phyloP scores from a whole-genome alignment of 1,140 invertebrate genomes.

The Calosoma granatense region DNA sequence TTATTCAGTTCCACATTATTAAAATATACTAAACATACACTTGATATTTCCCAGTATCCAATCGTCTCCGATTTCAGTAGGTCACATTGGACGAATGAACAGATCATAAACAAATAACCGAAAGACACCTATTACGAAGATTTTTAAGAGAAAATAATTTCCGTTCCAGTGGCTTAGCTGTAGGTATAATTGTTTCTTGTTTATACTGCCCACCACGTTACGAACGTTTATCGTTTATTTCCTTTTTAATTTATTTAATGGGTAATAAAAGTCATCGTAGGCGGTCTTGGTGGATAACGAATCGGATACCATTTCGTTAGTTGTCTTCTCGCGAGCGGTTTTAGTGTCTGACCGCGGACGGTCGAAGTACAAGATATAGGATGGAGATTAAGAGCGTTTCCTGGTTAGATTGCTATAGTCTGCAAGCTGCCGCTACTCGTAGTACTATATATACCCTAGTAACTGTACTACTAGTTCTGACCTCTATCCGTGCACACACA shows the following conservation, averaged over 20 bases:
- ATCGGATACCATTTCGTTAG: slow-evolving; percentile 7
- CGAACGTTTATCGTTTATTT: slow-evolving; percentile 9
- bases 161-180: background rate
- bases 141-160: no score
- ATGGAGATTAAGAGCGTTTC: background rate
- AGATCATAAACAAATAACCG: no score
- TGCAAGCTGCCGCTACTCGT: background rate
- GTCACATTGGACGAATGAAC: no score
- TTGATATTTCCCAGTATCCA: no score
- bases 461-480: no score
- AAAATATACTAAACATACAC: no score
- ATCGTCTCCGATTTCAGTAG: no score
- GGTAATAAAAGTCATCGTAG: slow-evolving; percentile 8
- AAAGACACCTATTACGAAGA: no score
- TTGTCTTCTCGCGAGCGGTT: slow-evolving; percentile 7
- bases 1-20: no score
- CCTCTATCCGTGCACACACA: no score
- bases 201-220: slow-evolving; percentile 4
- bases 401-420: background rate
- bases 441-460: background rate
- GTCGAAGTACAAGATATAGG: slow-evolving; percentile 4
- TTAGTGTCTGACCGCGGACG: background rate
- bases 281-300: slow-evolving; percentile 8
- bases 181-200: slow-evolving; percentile 7
- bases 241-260: slow-evolving; percentile 9